Conservation (phyloP, 2,888 invertebrate genomes). For the Diogma glabrata region DNA sequence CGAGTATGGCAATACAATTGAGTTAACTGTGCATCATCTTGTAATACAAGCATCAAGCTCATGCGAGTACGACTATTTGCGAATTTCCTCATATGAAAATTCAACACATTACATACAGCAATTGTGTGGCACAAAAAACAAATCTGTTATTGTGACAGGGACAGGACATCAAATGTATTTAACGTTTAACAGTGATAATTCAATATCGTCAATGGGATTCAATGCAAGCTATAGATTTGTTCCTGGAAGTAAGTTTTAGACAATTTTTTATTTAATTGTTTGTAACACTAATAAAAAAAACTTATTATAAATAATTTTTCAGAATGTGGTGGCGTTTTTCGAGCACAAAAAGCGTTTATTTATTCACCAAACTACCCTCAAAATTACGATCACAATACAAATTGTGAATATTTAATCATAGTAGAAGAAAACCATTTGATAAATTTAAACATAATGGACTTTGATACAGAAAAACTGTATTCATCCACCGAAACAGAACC, state of each 20-base stretch:
- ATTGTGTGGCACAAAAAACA: slow-evolving; percentile 44
- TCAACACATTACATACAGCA: slow-evolving; percentile 42
- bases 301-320: slow-evolving; percentile 16
- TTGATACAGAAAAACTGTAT: slow-evolving; percentile 43
- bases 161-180: slow-evolving; percentile 56
- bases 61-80: slow-evolving; percentile 43
- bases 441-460: slow-evolving; percentile 53
- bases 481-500: not conserved
- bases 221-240: slow-evolving; percentile 43
- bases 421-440: slow-evolving; percentile 57
- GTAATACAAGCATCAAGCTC: slow-evolving; percentile 44
- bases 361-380: slow-evolving; percentile 74
- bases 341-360: slow-evolving; percentile 50
- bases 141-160: slow-evolving; percentile 42
- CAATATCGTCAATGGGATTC: slow-evolving; percentile 52
- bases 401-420: slow-evolving; percentile 68
- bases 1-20: slow-evolving; percentile 50
- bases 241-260: slow-evolving; percentile 37
- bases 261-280: no score
- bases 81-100: slow-evolving; percentile 27
- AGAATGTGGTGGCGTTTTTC: slow-evolving; percentile 67
- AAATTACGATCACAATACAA: slow-evolving; percentile 58
- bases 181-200: slow-evolving; percentile 48
- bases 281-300: no score
- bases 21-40: slow-evolving; percentile 50